Base-by-base conservation (phyloP, 2,797 vertebrate genomes). In the Eospalax fontanierii region DNA sequence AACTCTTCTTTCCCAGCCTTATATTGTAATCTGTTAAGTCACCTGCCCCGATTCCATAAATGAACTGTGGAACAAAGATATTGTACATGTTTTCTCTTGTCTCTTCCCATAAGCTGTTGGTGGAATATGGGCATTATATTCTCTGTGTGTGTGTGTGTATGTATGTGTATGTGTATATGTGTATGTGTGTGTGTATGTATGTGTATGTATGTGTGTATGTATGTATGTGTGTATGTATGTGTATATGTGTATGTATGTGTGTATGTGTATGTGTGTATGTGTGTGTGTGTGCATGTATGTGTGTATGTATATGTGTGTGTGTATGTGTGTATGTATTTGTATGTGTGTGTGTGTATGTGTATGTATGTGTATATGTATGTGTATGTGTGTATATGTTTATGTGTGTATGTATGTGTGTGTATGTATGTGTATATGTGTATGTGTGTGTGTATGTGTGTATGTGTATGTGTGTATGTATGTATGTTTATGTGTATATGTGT, bases 31-130 rank as follows among this genome's bases (percentile, higher is more conserved):
- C 84, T 92, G 33, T 87, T 89, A 87, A 89, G 66, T 81, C 86
- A 89, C 46, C 81, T 84, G 54, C 84, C 89, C 89, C 93, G 78
- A 11, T 57, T 95, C 91, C 88, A 91, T 95, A 96, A 96, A 94
- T 93, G 89, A 95, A 89, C 59, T 82, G 61, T 89, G 89, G 68
- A 95, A 91, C 82, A 59, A 74, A 95, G 66, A 89, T 22, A 50
- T 10, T 73, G 74, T 66, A 57, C 71, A 3, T 50, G 35, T 83
- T 89, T 83, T 68, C 84, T 40, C 26, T 66, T 71, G 22, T 92
- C 33, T 90, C 86, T 74, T 59, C 46, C 61, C 10, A 35, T 63
- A 85, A 65, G 46, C 26, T 14, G 2, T 15, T 15, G 50, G 38
- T 71, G 16, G 74, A 66, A 88, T 63, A 30, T 38, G 26, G 70